Evolutionary conservation across 2,797 vertebrate genomes (phyloP).

Genomic region (Notamacropus eugenii): DNA sequence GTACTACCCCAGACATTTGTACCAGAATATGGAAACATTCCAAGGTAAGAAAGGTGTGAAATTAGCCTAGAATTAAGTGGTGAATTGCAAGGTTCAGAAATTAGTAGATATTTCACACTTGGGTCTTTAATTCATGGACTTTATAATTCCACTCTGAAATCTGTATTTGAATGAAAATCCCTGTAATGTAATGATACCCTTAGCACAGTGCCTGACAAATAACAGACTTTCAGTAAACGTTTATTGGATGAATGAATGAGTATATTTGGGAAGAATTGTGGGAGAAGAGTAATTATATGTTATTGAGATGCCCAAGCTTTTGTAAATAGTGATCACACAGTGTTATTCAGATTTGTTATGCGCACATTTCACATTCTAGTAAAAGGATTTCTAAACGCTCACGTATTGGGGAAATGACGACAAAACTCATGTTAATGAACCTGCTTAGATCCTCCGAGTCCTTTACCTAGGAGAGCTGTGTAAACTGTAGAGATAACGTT

Average conservation of each 20-base stretch:
- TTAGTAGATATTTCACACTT: constrained; percentile 33
- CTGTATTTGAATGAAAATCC: constrained; percentile 11
- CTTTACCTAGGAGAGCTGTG: too few species aligned
- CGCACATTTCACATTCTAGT: too few species aligned
- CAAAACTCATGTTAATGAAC: too few species aligned
- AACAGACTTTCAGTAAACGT: not conserved
- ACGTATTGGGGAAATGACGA: too few species aligned
- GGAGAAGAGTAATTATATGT: too few species aligned
- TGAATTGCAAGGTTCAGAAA: constrained; percentile 50
- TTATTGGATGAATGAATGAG: not conserved
- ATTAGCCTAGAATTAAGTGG: constrained; percentile 15
- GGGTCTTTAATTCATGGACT: constrained; percentile 37
- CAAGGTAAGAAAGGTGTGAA: constrained; percentile 87
- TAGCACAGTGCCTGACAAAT: not conserved
- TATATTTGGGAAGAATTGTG: too few species aligned
- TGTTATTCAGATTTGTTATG: too few species aligned
- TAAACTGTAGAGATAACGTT: too few species aligned
- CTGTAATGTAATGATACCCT: not conserved
- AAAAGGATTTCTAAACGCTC: too few species aligned
- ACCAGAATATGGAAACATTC: constrained; percentile 91
- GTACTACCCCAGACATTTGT: constrained; percentile 89
- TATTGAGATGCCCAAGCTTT: too few species aligned
- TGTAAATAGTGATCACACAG: too few species aligned
- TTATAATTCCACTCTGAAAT: constrained; percentile 6
- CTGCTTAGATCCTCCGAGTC: too few species aligned